These are phyloP conservation scores for Taxidea taxus DNA, from an alignment of 2,113 vertebrate genomes.

Conservation along the genomic window DNA sequence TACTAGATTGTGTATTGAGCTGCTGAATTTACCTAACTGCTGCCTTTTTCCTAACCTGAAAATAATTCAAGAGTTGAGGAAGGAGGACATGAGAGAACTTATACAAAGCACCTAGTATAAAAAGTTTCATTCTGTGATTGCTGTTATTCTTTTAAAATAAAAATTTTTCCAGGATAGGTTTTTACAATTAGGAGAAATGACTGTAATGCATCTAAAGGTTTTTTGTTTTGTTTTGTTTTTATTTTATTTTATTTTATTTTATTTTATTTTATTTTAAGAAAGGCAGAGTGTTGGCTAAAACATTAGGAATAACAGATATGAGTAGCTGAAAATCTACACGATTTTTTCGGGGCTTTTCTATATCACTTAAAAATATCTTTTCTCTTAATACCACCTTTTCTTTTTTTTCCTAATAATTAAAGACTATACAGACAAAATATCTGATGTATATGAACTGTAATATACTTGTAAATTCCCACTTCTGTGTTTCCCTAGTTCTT, in stretches of 20 bases:
- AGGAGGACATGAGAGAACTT: not conserved
- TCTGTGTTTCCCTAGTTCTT: not conserved
- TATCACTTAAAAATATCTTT: not conserved
- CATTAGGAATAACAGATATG: not conserved
- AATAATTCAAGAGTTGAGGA: not conserved
- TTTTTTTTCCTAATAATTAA: not conserved
- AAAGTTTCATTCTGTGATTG: not conserved
- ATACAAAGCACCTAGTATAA: not conserved
- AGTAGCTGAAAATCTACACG: not conserved
- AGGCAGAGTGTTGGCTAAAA: not conserved
- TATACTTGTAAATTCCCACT: slow-evolving; percentile 4
- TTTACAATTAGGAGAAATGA: not conserved
- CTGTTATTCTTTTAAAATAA: not conserved
- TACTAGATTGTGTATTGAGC: not conserved
- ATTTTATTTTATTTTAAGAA: not conserved
- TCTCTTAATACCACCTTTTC: not conserved
- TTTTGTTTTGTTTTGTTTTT: not conserved
- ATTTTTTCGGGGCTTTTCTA: not conserved
- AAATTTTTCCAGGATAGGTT: not conserved
- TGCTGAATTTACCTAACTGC: not conserved
- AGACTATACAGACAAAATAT: not conserved
- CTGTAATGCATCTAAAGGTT: not conserved
- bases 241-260: not conserved
- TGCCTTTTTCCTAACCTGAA: not conserved
- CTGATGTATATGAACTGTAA: not conserved